Evolutionary conservation across 2,113 vertebrate genomes (phyloP), one percentile per base, ranked within the genome.

Genomic region (Scartelaos histophorus): DNA sequence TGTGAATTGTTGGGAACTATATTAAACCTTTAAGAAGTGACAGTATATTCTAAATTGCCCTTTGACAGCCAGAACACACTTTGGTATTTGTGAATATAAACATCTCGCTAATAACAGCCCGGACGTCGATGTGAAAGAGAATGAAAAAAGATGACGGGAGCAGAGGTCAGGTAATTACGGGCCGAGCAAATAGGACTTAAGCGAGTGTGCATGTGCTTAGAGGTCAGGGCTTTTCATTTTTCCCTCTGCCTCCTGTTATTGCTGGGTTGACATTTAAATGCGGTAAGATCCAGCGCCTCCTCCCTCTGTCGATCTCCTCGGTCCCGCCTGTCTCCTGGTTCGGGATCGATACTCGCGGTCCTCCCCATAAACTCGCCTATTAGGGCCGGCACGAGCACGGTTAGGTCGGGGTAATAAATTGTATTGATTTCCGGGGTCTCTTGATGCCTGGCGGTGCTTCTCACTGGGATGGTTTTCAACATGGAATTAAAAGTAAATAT

Each of bases 401-500:
- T 73, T 70, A 58, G 68, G 25, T 60, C 79, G 56, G 66, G 71
- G 76, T 93, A 95, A 96, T 94, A 95, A 95, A 95, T 95, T 93
- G 87, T 75, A 95, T 94, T 77, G 94, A 96, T 95, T 93, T 86
- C 35, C 13, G 80, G 83, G 79, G 87, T 84, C 79, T 94, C 91
- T 81, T 90, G 88, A 84, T 89, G 83, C 77, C 51, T 92, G 87
- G 93, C 93, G 87, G 51, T 75, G 71, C 74, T 75, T 69, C 73
- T 71, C 69, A 71, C 79, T 58, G 85, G 89, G 84, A 92, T 65
- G 77, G 85, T 87, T 83, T 90, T 92, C 57, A 78, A 88, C 85
- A 82, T 90, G 90, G 93, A 95, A 95, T 95, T 94, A 91, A 95
- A 96, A 93, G 80, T 67, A 94, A 92, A 95, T 94, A 92, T 92